Evolutionary conservation across 2,113 vertebrate species (phyloP), one percentile per base, ranked within the genome.

Genomic region (Indri indri): DNA sequence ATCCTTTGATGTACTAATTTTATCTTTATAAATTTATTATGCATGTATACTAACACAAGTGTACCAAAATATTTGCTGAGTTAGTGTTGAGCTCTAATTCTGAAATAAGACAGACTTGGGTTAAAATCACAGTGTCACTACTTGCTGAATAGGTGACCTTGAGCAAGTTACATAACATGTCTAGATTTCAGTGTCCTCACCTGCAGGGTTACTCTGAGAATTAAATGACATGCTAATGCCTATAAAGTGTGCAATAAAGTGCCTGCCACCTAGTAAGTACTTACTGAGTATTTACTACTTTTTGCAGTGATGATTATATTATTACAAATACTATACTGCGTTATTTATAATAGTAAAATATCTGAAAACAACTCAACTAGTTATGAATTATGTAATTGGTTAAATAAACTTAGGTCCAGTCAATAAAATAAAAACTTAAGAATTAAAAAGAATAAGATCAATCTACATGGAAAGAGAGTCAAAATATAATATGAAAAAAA

Each of bases 281-380:
- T 92, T 73, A 68, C 17, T 65, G 37, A 22, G 22, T 77, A 8
- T 91, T 54, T 90, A 63, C 94, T 85, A 70, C 14, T 89, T 54
- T 70, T 96, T 85, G 25, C 16, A 76, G 7, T 83, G 17, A 74
- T 76, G 17, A 68, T 76, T 87, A 66, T 73, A 65, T 59, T 90
- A 42, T 54, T 59, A 89, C 17, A 84, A 96, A 87, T 82, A 34
- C 18, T 86, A 77, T 54, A 32, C 27, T 76, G 40, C 50, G 52
- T 90, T 40, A 90, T n/a, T 95, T 92, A 70, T 90, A 66, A 80
- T 17, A 91, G 27, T 14, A 97, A 84, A 76, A 89, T 23, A 95
- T 65, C 5, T 93, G 5, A 77, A 90, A 97, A 95, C 16, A 88
- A 95, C 37, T 45, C 27, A 92, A 20, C 27, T 86, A 25, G 47